These are phyloP conservation scores for Penelope pileata DNA, from an alignment of 2,113 vertebrate species.

Conservation along the genomic window DNA sequence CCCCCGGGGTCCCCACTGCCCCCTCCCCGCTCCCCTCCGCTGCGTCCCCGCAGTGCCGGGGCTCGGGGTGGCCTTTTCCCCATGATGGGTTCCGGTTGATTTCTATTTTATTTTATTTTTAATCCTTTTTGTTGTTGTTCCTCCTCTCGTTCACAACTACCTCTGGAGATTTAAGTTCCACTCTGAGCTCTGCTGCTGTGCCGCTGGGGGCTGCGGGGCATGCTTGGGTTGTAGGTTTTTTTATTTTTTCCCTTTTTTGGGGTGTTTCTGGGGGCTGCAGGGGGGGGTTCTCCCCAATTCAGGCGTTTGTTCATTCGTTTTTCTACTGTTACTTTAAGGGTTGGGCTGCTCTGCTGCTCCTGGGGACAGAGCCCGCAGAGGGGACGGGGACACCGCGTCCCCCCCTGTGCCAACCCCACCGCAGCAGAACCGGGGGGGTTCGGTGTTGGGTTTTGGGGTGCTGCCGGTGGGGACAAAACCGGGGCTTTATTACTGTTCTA, in stretches of 20 bases:
- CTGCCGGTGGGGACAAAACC: background rate
- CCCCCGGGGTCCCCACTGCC: background rate
- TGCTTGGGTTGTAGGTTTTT: background rate
- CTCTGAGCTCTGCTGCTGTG: conserved; percentile 74
- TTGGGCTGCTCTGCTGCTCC: conserved; percentile 42
- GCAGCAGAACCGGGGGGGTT: conserved; percentile 32
- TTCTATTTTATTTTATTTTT: background rate
- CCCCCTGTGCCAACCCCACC: background rate
- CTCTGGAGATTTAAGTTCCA: conserved; percentile 83
- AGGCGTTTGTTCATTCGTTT: background rate
- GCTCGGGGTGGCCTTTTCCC: background rate
- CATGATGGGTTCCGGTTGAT: background rate
- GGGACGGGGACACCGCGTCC: background rate
- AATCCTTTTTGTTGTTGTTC: background rate
- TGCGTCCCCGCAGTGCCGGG: background rate
- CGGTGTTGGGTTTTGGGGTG: background rate
- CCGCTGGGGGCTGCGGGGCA: background rate
- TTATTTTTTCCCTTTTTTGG: background rate
- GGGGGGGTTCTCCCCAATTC: background rate
- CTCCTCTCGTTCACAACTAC: conserved; percentile 81
- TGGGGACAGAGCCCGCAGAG: conserved; percentile 8
- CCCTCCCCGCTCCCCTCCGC: background rate
- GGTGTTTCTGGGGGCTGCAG: background rate
- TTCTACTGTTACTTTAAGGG: background rate
- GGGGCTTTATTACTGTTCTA: background rate